Evolutionary conservation across 2,888 invertebrate species (phyloP), one percentile per base, ranked within the genome.

Genomic region (Limnephilus auricula): DNA sequence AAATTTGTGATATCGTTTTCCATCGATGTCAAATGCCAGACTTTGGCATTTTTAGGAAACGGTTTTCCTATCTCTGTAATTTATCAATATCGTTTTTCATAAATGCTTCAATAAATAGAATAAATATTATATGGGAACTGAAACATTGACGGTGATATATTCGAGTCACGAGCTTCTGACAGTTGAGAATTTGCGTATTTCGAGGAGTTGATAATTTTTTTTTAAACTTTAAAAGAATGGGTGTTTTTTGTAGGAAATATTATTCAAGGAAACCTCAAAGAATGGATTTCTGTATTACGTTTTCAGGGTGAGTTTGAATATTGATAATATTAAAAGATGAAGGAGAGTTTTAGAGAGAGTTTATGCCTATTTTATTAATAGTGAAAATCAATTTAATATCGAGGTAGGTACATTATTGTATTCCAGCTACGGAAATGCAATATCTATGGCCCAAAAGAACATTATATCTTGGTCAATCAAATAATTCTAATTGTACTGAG

Each of bases 11-110:
- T 89, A 90, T 85, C 87, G 92, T 82, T 90, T 90, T 92, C 90
- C 90, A 92, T 92, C 92, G 90, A 90, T 84, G 92, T 92, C 90
- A 90, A 92, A 92, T 90, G 90, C 90, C 92, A 89, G 88, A 88
- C 79, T 85, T 90, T 89, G 90, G 88, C 89, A 89, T 92, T 92
- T 92, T 92, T 92, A 85, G 82, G 89, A 86, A 90, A 91, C 82
- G 80, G 91, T 92, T 91, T 90, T 89, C 34, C 86, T 87, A 87
- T 80, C 89, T 90, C 91, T 88, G 89, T 87, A 89, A 92, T 92
- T 91, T 92, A 92, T 91, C 92, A 92, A 91, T 91, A 92, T 89
- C 89, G 89, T 85, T 89, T 92, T 92, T 92, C 89, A 91, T 91
- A 89, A 91, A 91, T 89, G 89, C 82, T 34, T 12, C 89, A 15